Conservation (phyloP, 2,888 invertebrate species). For the Drosophila gaucha region DNA sequence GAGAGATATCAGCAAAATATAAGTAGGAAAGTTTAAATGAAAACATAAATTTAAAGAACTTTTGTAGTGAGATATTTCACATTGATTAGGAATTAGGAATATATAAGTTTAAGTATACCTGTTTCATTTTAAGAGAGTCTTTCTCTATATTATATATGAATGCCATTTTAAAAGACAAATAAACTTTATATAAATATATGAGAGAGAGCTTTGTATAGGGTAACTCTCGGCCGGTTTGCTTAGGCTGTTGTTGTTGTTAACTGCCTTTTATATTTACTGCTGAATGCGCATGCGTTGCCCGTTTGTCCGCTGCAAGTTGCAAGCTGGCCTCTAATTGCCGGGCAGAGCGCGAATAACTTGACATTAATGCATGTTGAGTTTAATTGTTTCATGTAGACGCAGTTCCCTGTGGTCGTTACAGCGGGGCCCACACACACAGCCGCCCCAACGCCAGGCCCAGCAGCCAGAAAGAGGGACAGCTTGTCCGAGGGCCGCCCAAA, state of each 20-base stretch:
- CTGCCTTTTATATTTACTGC: slow-evolving; percentile 60
- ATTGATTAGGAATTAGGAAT: too few relatives aligned
- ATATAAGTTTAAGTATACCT: neutral
- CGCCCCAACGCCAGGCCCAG: slow-evolving; percentile 2
- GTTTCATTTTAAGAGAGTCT: neutral
- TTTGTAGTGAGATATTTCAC: too few relatives aligned
- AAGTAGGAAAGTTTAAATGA: too few relatives aligned
- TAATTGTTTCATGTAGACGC: slow-evolving; percentile 77
- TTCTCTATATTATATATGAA: neutral
- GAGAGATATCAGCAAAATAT: too few relatives aligned
- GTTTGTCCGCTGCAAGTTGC: slow-evolving; percentile 24
- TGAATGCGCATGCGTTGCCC: slow-evolving; percentile 61
- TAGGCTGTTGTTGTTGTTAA: slow-evolving; percentile 23
- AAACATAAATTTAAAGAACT: too few relatives aligned
- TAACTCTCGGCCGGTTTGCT: neutral
- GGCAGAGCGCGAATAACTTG: slow-evolving; percentile 76
- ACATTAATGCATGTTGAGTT: slow-evolving; percentile 80
- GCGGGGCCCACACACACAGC: slow-evolving; percentile 43
- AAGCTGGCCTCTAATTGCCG: slow-evolving; percentile 68
- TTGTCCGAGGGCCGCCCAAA: slow-evolving; percentile 16
- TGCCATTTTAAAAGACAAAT: too few relatives aligned
- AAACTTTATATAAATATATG: neutral
- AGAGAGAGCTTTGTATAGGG: neutral
- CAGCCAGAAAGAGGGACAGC: neutral
- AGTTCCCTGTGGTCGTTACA: slow-evolving; percentile 55